Evolutionary conservation across 2,888 invertebrate species (phyloP).

Genomic region (Tetragonula carbonaria): DNA sequence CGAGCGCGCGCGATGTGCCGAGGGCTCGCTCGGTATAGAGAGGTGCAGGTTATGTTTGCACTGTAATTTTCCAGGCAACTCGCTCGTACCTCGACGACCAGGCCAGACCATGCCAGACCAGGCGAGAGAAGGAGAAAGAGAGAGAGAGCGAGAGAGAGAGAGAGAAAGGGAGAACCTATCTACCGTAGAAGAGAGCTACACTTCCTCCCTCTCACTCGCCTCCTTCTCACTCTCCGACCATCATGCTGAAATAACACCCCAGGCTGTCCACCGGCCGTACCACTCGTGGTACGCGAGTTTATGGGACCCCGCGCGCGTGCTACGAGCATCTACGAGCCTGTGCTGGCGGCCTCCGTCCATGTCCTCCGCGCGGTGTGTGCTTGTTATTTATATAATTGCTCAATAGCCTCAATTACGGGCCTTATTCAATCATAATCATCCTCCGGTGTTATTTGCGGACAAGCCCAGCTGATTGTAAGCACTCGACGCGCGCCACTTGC

Average conservation of each 20-base stretch:
- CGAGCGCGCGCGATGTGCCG: constrained; percentile 44
- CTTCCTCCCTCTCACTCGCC: constrained; percentile 57
- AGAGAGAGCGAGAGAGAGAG: not conserved
- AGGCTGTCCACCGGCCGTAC: constrained; percentile 56
- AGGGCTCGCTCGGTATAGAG: constrained; percentile 54
- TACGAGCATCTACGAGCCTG: not conserved
- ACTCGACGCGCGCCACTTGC: constrained; percentile 71
- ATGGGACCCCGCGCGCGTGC: constrained; percentile 30
- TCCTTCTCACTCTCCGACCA: constrained; percentile 47
- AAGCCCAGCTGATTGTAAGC: constrained; percentile 83
- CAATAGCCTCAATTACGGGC: constrained; percentile 83
- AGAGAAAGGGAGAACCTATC: not conserved
- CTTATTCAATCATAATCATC: constrained; percentile 83
- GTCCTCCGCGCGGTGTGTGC: constrained; percentile 49
- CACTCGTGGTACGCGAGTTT: constrained; percentile 65
- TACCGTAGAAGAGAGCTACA: constrained; percentile 10
- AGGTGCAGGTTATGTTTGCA: constrained; percentile 79
- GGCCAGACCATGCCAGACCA: not conserved
- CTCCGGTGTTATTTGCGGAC: constrained; percentile 82
- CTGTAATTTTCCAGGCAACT: constrained; percentile 79
- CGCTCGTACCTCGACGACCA: constrained; percentile 48
- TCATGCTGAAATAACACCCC: constrained; percentile 81
- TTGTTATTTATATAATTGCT: constrained; percentile 83
- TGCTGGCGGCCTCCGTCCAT: constrained; percentile 26
- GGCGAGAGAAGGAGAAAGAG: not conserved